phyloP scores from a whole-genome alignment of 2,888 invertebrate species.

The Agriotes lineatus region DNA sequence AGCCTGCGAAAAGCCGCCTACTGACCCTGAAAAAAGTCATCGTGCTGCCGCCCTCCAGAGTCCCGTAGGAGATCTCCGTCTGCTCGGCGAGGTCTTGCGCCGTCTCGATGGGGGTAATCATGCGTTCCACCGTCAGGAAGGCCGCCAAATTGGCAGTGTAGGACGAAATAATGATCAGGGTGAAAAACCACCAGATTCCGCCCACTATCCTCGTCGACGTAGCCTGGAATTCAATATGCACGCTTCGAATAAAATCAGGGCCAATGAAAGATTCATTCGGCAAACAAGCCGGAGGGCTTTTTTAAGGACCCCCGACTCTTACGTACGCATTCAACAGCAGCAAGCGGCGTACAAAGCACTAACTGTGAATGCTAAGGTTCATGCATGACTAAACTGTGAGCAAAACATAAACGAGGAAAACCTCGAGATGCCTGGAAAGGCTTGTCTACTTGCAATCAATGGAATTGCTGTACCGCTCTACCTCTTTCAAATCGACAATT shows the following conservation, averaged over 20 bases:
- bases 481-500: too few species aligned
- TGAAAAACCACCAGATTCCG: slow-evolving; percentile 99
- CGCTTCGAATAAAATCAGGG: neutral
- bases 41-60: slow-evolving; percentile 93
- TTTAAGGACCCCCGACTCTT: neutral
- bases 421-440: too few species aligned
- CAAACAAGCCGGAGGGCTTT: too few species aligned
- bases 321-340: neutral
- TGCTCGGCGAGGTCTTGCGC: slow-evolving; percentile 96
- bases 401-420: too few species aligned
- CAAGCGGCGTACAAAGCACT: too few species aligned
- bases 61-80: slow-evolving; percentile 93
- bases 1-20: too few species aligned
- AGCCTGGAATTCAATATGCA: slow-evolving; percentile 71
- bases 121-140: slow-evolving; percentile 96
- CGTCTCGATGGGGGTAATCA: slow-evolving; percentile 95
- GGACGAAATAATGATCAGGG: slow-evolving; percentile 96
- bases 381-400: too few species aligned
- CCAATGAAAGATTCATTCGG: neutral
- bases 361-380: too few species aligned
- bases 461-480: too few species aligned
- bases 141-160: slow-evolving; percentile 99
- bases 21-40: slow-evolving; percentile 96
- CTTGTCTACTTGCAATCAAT: too few species aligned
- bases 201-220: slow-evolving; percentile 96